Base-by-base conservation (phyloP, 2,113 vertebrate species). In the Myiagra hebetior region DNA sequence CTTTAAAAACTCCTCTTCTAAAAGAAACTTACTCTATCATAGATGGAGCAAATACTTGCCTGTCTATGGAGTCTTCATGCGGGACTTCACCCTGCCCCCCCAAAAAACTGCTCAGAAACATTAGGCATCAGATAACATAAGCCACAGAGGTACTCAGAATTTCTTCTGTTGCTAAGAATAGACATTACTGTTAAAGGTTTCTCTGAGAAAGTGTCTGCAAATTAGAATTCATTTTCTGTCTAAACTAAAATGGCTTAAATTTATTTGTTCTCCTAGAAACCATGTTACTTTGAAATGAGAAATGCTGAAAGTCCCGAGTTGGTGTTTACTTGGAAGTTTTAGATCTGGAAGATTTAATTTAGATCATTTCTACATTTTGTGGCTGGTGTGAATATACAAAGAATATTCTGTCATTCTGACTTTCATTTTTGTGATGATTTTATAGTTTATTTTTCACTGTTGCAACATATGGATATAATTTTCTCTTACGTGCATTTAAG, bases 101-200 rank as follows among this genome's bases (percentile, higher is more conserved):
- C 3, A 7, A 6, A 50, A 95, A 73, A 17, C 59, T 57, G 42
- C 56, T 62, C 33, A 85, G 93, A 94, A 95, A 75, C 11, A 39
- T 75, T 72, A 72, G 27, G 56, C 72, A 93, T 96, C 81, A 83
- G 73, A 79, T 81, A 73, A 63, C 31, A 2, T 42, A 85, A 84
- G 74, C 81, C 41, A 85, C 59, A 15, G 72, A 89, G 49, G 42
- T 68, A 53, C 35, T 81, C 85, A 89, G 50, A 86, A 89, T 78
- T 93, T 93, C 74, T 39, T 91, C 76, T 96, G 64, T 63, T 76
- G 44, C 69, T 93, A 94, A 95, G 59, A 94, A 74, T 37, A 95
- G 57, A 67, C 91, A 80, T 53, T 81, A 69, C 83, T 78, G 35
- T 46, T 91, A 82, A 49, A 92, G 39, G 27, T 82, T 79, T 82